Base-by-base conservation (phyloP, 2,888 invertebrate genomes). In the Drosophila setosimentum region DNA sequence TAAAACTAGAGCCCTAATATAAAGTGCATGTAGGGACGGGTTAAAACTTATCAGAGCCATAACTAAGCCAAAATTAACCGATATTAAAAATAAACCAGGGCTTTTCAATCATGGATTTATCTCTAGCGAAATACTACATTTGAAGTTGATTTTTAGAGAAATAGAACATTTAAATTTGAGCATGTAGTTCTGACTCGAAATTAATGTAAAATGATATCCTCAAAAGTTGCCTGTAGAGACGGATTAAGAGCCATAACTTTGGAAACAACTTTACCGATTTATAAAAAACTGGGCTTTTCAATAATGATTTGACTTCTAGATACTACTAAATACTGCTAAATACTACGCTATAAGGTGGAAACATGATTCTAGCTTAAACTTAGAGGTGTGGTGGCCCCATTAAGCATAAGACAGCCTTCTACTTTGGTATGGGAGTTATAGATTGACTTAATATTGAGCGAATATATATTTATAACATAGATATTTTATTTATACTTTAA, bases 381-480 rank as follows among this genome's bases (percentile, higher is more conserved):
- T 13, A 42, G 11, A 2, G 5, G n/a, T 2, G 2, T n/a, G 5
- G 2, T 11, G n/a, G 5, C 11, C 2, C 0, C 11, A 6, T n/a
- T 4, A 10, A 11, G 11, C 11, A 40, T n/a, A 11, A 40, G n/a
- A 2, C 5, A 4, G 0, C 10, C 10, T n/a, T n/a, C 4, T 40
- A 45, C 16, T 21, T 45, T 45, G 13, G 21, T 16, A 45, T 7
- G 2, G 2, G 21, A 45, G 7, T 45, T 13, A 13, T 21, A 7
- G 7, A 21, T 21, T 3, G 45, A 21, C 42, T 21, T 21, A 1
- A 45, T 21, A 7, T 13, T 13, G 21, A 7, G 45, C 45, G 21
- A 45, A 45, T 0, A 13, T 13, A 45, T 21, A n/a, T n/a, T 10
- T 10, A 40, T 0, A 10, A n/a, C n/a, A 40, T n/a, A 21, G 7